These are phyloP conservation scores for Pipistrellus pygmaeus DNA, from an alignment of 2,797 vertebrate genomes.

Conservation along the genomic window DNA sequence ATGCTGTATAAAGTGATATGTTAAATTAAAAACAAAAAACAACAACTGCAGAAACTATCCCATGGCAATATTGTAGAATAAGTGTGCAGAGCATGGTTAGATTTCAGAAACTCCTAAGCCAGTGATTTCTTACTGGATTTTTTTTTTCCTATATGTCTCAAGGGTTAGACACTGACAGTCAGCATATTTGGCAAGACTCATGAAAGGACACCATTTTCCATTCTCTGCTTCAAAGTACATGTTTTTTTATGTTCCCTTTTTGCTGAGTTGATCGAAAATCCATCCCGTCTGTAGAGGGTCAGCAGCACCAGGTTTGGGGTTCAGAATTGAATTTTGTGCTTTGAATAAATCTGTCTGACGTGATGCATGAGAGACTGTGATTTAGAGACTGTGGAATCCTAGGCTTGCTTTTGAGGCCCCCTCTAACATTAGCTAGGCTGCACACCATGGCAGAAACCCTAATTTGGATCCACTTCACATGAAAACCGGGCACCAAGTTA, in stretches of 20 bases:
- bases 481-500: neutral
- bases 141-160: neutral
- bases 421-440: neutral
- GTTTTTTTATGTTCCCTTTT: neutral
- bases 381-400: neutral
- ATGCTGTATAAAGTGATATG: conserved; percentile 11
- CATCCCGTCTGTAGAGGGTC: neutral
- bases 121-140: neutral
- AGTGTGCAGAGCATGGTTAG: neutral
- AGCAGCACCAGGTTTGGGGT: neutral
- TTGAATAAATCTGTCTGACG: neutral
- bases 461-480: neutral
- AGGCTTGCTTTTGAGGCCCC: neutral
- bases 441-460: neutral
- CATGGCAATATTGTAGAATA: neutral
- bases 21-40: neutral
- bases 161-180: neutral
- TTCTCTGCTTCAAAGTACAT: neutral
- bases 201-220: conserved; percentile 10
- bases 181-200: neutral
- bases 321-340: neutral
- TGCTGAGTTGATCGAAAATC: neutral
- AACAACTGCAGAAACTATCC: neutral
- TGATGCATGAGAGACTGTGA: neutral
- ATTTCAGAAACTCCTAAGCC: conserved; percentile 43